Evolutionary conservation across 2,797 vertebrate species (phyloP).

Genomic region (Gallinago nigripennis): DNA sequence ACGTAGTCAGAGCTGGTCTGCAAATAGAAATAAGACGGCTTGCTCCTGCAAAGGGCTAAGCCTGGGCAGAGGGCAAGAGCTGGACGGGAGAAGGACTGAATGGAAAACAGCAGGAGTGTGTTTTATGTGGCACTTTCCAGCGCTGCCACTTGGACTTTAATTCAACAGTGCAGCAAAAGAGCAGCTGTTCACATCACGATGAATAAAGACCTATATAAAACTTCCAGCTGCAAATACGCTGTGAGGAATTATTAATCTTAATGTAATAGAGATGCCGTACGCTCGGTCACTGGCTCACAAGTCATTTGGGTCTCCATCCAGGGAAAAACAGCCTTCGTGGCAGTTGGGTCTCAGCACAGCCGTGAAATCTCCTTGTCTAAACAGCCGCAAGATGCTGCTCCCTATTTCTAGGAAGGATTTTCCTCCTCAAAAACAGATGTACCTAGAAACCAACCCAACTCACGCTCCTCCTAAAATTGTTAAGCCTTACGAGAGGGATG

Average conservation of each 20-base stretch:
- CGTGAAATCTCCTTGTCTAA: constrained; percentile 14
- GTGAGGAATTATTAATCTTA: constrained; percentile 62
- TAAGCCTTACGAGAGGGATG: not conserved
- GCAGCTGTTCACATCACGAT: constrained; percentile 62
- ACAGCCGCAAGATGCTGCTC: not conserved
- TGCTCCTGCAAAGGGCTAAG: not conserved
- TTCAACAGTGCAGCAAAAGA: constrained; percentile 51
- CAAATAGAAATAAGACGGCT: constrained; percentile 13
- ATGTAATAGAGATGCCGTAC: constrained; percentile 53
- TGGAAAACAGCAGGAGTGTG: constrained; percentile 47
- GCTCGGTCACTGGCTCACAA: constrained; percentile 45
- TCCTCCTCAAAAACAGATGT: not conserved
- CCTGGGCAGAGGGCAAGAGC: not conserved
- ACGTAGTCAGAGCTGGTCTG: not conserved
- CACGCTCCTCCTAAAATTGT: not conserved
- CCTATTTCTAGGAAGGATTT: not conserved
- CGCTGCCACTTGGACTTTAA: constrained; percentile 57
- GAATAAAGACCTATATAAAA: constrained; percentile 66
- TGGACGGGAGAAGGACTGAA: not conserved
- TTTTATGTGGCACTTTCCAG: constrained; percentile 62
- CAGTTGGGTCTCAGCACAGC: constrained; percentile 12
- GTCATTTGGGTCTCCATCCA: not conserved
- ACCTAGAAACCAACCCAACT: not conserved
- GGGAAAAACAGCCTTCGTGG: constrained; percentile 51
- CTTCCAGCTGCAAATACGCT: constrained; percentile 58